These are phyloP conservation scores for Penaeus monodon DNA, from an alignment of 2,888 invertebrate genomes.

Conservation along the genomic window DNA sequence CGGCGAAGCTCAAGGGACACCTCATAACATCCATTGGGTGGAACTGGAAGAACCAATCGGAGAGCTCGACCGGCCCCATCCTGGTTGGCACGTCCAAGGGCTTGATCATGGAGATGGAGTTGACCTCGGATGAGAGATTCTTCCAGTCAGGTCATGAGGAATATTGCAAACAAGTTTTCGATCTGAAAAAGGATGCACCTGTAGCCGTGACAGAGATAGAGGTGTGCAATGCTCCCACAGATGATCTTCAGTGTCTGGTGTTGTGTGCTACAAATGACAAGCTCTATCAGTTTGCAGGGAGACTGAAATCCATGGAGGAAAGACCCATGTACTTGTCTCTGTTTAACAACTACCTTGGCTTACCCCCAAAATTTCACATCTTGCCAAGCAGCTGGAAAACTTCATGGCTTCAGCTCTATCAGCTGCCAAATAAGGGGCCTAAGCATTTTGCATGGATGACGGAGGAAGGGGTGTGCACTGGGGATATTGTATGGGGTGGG, in stretches of 20 bases:
- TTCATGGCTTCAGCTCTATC: slow-evolving; percentile 55
- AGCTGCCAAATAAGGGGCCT: slow-evolving; percentile 72
- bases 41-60: slow-evolving; percentile 79
- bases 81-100: slow-evolving; percentile 91
- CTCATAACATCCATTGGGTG: slow-evolving; percentile 93
- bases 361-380: slow-evolving; percentile 75
- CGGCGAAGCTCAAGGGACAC: slow-evolving; percentile 76
- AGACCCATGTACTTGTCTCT: slow-evolving; percentile 84
- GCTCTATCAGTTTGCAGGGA: slow-evolving; percentile 89
- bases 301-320: slow-evolving; percentile 79
- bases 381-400: slow-evolving; percentile 74
- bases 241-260: slow-evolving; percentile 81
- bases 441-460: slow-evolving; percentile 90
- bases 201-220: slow-evolving; percentile 90
- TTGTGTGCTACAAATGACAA: slow-evolving; percentile 86
- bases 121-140: slow-evolving; percentile 84
- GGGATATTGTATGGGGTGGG: slow-evolving; percentile 71
- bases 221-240: slow-evolving; percentile 80
- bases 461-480: slow-evolving; percentile 84
- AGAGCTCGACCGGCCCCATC: slow-evolving; percentile 83
- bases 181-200: slow-evolving; percentile 83
- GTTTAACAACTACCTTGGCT: slow-evolving; percentile 74
- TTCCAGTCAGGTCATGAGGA: slow-evolving; percentile 71
- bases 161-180: slow-evolving; percentile 79
- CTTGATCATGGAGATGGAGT: slow-evolving; percentile 89